phyloP scores from a whole-genome alignment of 2,888 invertebrate genomes.

The Capitulum mitella region DNA sequence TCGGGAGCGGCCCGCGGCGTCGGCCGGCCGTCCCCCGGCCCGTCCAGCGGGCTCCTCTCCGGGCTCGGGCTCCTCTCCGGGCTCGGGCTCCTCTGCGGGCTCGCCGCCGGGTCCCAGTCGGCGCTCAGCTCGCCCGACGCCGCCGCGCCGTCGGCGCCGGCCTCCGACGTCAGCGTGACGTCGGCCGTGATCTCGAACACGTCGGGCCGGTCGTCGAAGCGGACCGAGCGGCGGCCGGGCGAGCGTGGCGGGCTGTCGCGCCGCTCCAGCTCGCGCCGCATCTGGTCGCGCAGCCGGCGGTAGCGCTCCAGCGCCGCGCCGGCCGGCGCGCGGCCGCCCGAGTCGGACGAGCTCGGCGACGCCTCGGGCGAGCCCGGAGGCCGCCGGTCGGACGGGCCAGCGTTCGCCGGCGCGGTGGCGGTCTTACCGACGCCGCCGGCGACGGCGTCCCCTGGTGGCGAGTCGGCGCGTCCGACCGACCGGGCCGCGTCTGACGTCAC shows the following conservation, averaged over 20 bases:
- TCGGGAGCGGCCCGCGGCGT: background rate
- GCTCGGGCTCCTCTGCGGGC: background rate
- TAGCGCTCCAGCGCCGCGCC: background rate
- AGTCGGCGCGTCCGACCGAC: background rate
- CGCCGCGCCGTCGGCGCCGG: background rate
- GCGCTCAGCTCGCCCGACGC: background rate
- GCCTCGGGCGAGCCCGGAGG: background rate
- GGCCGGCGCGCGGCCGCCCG: background rate
- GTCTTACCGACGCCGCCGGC: background rate
- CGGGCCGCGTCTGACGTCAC: background rate
- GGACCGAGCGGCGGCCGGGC: background rate
- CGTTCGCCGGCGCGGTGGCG: background rate
- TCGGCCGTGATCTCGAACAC: slow-evolving; percentile 23
- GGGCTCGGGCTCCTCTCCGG: background rate
- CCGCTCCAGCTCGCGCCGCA: background rate
- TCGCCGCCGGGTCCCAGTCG: background rate
- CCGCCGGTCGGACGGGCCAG: too few relatives aligned
- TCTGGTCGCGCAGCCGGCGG: background rate
- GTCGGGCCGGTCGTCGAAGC: slow-evolving; percentile 3
- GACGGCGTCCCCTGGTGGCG: too few relatives aligned
- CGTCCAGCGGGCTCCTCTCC: background rate
- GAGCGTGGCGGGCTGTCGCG: background rate
- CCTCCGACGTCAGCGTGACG: background rate
- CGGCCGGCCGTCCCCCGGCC: background rate
- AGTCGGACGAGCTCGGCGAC: background rate